Evolutionary conservation across 1,140 invertebrate genomes (phyloP).

Genomic region (Bombus superbus): DNA sequence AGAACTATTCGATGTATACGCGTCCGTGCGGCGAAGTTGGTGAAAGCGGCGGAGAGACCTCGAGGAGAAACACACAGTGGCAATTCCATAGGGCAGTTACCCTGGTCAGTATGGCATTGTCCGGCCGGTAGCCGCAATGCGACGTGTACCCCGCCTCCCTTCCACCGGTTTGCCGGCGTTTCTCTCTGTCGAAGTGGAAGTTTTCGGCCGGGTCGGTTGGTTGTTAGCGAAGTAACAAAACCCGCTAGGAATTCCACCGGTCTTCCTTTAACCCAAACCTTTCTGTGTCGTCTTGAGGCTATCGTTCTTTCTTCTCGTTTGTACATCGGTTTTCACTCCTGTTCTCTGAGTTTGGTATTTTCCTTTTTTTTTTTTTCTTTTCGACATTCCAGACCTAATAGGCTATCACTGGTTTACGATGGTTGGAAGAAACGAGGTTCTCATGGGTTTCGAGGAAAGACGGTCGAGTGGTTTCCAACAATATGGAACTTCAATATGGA

Average conservation of each 20-base stretch:
- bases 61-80: slow-evolving; percentile 57
- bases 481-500: no score
- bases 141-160: slow-evolving; percentile 56
- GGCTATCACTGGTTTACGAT: no score
- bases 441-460: no score
- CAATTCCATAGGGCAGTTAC: slow-evolving; percentile 69
- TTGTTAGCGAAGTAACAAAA: slow-evolving; percentile 69
- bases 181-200: slow-evolving; percentile 49
- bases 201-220: slow-evolving; percentile 60
- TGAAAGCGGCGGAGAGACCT: slow-evolving; percentile 51
- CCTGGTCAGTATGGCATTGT: slow-evolving; percentile 68
- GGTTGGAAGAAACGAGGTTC: no score
- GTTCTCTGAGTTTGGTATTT: neutral
- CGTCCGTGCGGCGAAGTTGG: slow-evolving; percentile 38
- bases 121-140: slow-evolving; percentile 68
- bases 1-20: slow-evolving; percentile 57
- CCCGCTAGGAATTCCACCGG: slow-evolving; percentile 51
- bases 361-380: neutral
- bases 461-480: no score
- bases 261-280: slow-evolving; percentile 45
- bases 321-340: neutral
- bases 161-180: slow-evolving; percentile 8
- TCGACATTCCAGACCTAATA: no score
- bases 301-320: slow-evolving; percentile 20
- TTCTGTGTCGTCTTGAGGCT: neutral